A percentile compares a stretch with the other conserved stretches of the same genome.
These are phyloP conservation scores for Plemyria rubiginata DNA, from an alignment of 2,888 invertebrate genomes.

Conservation along the genomic window DNA sequence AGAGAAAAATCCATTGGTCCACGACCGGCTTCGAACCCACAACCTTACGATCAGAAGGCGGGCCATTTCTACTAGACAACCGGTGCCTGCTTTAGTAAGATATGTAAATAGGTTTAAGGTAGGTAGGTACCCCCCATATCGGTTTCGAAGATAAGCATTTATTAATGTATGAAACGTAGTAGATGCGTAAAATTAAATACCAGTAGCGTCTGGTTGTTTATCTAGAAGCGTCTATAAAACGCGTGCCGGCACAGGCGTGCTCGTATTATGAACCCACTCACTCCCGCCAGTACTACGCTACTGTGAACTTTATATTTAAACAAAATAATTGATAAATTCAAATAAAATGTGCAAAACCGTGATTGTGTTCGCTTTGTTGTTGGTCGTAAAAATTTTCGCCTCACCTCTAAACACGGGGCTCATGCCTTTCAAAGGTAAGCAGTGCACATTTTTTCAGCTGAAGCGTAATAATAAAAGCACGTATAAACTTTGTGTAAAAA, in stretches of 20 bases:
- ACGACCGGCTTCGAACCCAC: too few relatives aligned
- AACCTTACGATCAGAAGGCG: too few relatives aligned
- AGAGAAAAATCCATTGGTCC: too few relatives aligned
- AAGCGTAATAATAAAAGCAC: not conserved
- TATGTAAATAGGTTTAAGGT: too few relatives aligned
- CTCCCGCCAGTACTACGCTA: conserved; percentile 33
- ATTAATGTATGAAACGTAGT: conserved; percentile 11
- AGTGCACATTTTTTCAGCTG: conserved; percentile 1
- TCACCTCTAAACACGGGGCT: conserved; percentile 46
- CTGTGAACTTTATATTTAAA: conserved; percentile 25
- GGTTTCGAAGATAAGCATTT: not conserved
- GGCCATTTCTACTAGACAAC: too few relatives aligned
- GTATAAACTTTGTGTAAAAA: not conserved
- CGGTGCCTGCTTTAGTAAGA: too few relatives aligned
- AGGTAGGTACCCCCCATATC: too few relatives aligned
- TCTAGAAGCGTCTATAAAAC: conserved; percentile 55
- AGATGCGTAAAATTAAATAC: conserved; percentile 27
- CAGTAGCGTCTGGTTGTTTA: conserved; percentile 49
- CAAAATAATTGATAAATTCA: not conserved
- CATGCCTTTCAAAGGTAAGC: conserved; percentile 47
- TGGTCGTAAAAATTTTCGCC: conserved; percentile 49
- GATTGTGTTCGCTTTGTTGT: conserved; percentile 51
- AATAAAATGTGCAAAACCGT: conserved; percentile 54
- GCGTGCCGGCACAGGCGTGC: conserved; percentile 3
- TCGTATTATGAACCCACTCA: conserved; percentile 30